These are phyloP conservation scores for Portunus trituberculatus DNA, from an alignment of 1,140 invertebrate species.

Conservation along the genomic window DNA sequence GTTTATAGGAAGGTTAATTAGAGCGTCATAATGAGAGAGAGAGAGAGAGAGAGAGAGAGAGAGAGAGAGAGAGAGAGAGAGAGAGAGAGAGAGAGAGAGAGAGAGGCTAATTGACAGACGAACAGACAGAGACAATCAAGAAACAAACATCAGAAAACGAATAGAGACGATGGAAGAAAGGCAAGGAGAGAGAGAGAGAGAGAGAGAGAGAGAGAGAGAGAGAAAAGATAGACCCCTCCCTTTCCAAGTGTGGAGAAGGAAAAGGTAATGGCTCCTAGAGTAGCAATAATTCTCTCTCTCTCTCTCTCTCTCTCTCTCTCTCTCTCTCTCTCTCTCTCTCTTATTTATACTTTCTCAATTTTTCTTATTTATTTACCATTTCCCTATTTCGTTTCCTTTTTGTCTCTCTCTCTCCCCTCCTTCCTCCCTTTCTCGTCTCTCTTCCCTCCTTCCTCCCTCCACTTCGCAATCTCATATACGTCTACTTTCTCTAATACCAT, in stretches of 20 bases:
- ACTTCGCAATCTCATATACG: not conserved
- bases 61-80: not conserved
- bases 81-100: not conserved
- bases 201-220: not conserved
- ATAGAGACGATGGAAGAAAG: not conserved
- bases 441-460: not conserved
- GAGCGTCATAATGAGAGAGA: not conserved
- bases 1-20: slow-evolving; percentile 14
- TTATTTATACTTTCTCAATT: not conserved
- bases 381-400: not conserved
- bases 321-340: not conserved
- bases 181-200: not conserved
- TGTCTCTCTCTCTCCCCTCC: not conserved
- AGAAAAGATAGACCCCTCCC: not conserved
- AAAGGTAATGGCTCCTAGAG: not conserved
- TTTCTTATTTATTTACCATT: not conserved
- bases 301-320: not conserved
- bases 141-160: too few relatives aligned
- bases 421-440: not conserved
- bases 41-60: not conserved
- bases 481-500: too few relatives aligned
- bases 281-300: not conserved
- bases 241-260: not conserved
- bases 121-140: too few relatives aligned
- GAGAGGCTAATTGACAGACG: too few relatives aligned